Evolutionary conservation across 1,140 invertebrate species (phyloP).

Genomic region (Hermetia illucens): DNA sequence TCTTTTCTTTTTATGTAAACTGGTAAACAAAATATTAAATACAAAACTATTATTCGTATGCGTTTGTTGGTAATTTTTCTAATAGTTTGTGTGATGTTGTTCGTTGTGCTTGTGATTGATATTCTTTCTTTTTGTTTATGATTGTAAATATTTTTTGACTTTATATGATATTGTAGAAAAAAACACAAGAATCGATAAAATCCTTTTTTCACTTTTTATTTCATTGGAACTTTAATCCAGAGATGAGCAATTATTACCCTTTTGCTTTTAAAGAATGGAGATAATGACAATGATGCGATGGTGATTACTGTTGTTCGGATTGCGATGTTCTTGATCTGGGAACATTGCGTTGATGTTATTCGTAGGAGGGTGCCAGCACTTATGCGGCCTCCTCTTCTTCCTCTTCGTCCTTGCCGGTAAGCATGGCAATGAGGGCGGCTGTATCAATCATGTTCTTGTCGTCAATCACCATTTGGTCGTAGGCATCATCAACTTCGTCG

Average conservation of each 20-base stretch:
- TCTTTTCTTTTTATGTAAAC: no score
- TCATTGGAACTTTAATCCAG: neutral
- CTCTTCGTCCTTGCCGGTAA: constrained; percentile 68
- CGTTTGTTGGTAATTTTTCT: no score
- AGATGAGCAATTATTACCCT: neutral
- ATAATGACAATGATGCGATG: neutral
- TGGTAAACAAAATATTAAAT: no score
- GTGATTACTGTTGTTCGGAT: no score
- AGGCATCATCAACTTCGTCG: constrained; percentile 88
- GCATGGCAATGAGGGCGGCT: constrained; percentile 67
- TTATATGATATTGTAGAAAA: no score
- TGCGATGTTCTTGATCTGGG: no score
- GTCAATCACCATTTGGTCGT: constrained; percentile 89
- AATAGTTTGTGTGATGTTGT: no score
- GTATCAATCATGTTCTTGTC: constrained; percentile 89
- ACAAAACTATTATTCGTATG: no score
- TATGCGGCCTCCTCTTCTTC: constrained; percentile 47
- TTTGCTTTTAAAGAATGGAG: neutral
- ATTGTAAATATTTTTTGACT: no score
- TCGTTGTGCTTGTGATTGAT: no score
- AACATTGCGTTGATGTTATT: no score
- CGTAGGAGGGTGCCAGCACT: constrained; percentile 5
- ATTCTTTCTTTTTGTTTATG: no score
- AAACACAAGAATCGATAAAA: neutral
- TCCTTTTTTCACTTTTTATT: neutral